Percentiles rank a stretch among this genome's conserved stretches.
Conservation (phyloP, 2,797 vertebrate genomes). For the Chaetodon trifasciatus region DNA sequence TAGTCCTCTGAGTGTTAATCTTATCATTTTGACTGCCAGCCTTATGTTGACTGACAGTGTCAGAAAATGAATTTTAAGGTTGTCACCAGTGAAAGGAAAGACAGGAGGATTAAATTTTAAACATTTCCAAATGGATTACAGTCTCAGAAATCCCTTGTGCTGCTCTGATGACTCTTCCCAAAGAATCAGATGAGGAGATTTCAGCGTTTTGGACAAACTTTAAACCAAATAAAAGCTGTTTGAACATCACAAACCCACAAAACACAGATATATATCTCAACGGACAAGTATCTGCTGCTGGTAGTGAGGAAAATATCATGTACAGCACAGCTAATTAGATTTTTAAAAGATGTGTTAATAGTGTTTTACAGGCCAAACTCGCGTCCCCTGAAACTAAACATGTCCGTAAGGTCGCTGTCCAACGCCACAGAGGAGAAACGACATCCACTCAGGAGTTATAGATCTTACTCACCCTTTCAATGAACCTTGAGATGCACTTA, state of each 20-base stretch:
- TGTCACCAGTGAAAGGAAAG: background rate
- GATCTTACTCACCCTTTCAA: conserved; percentile 68
- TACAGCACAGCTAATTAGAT: background rate
- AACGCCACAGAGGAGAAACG: conserved; percentile 2
- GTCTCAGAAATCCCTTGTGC: fast-evolving
- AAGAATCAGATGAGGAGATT: background rate
- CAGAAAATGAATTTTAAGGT: background rate
- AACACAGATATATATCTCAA: background rate
- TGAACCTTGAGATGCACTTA: conserved; percentile 79
- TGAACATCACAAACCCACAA: background rate
- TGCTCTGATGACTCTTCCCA: background rate
- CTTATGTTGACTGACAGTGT: background rate
- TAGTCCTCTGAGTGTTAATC: background rate
- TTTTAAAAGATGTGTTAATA: background rate
- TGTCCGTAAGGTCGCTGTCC: conserved; percentile 3
- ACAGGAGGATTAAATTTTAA: fast-evolving
- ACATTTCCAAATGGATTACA: background rate
- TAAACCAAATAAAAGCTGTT: background rate
- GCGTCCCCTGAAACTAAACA: background rate
- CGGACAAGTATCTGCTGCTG: background rate
- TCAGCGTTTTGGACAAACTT: background rate
- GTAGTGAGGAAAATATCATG: background rate
- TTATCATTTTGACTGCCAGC: background rate
- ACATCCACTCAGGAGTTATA: conserved; percentile 61
- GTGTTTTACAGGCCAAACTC: background rate